Percentiles rank a stretch among this genome's conserved stretches.
Conservation (phyloP, 1,140 invertebrate species). For the Leptinotarsa lineolata region DNA sequence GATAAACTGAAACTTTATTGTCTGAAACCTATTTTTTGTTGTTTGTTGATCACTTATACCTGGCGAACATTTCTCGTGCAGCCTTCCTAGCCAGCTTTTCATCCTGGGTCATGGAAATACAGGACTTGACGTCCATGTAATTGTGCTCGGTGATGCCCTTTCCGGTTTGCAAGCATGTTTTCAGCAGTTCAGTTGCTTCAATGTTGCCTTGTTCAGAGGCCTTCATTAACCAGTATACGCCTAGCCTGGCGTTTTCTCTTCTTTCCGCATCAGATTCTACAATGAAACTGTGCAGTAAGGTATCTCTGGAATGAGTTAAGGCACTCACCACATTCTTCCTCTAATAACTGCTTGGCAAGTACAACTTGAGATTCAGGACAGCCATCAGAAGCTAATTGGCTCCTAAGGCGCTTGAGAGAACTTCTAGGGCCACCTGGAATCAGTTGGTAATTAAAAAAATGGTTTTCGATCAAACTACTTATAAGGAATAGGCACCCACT, state of each 20-base stretch:
- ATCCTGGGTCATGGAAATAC: constrained; percentile 78
- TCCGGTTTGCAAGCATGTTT: constrained; percentile 76
- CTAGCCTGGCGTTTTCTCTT: constrained; percentile 68
- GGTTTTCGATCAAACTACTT: neutral
- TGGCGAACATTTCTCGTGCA: constrained; percentile 80
- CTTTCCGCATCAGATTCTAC: constrained; percentile 62
- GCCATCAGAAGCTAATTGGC: constrained; percentile 77
- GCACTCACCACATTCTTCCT: constrained; percentile 68
- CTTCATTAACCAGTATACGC: constrained; percentile 86
- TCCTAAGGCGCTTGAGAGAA: constrained; percentile 68
- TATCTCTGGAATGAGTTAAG: constrained; percentile 18
- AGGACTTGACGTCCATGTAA: constrained; percentile 80
- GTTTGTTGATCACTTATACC: constrained; percentile 56
- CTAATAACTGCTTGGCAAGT: constrained; percentile 73
- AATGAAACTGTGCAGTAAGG: constrained; percentile 28
- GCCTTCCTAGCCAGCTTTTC: constrained; percentile 85
- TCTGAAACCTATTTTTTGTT: neutral
- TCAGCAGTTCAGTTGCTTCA: constrained; percentile 79
- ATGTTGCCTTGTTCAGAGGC: constrained; percentile 88
- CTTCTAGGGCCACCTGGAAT: constrained; percentile 68
- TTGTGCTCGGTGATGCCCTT: constrained; percentile 81
- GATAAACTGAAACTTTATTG: constrained; percentile 61
- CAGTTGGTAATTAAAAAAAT: neutral
- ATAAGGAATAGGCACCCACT: neutral
- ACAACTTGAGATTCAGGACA: constrained; percentile 81